phyloP scores from a whole-genome alignment of 2,797 vertebrate genomes.

The Linurgus olivaceus region DNA sequence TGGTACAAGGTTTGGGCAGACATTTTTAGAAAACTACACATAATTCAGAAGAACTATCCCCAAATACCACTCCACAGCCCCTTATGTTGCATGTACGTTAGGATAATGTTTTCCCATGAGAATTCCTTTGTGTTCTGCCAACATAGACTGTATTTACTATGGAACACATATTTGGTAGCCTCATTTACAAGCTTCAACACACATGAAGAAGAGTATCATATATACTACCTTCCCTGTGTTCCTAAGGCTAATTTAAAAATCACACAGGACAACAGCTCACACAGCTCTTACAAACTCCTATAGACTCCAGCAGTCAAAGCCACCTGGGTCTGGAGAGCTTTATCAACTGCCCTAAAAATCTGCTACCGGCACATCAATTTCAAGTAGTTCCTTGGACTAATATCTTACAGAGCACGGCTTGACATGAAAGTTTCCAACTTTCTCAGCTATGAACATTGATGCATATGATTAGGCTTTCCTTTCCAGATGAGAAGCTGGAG shows the following conservation, averaged over 20 bases:
- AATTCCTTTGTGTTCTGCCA: not conserved
- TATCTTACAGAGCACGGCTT: not conserved
- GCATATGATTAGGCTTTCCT: not conserved
- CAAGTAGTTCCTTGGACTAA: not conserved
- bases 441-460: accelerated
- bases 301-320: not conserved
- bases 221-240: not conserved
- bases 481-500: not conserved
- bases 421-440: accelerated
- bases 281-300: not conserved
- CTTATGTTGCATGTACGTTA: accelerated
- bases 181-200: not conserved
- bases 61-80: not conserved
- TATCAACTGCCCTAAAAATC: not conserved
- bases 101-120: not conserved
- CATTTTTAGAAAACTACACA: not conserved
- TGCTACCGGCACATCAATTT: not conserved
- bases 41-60: not conserved
- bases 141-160: not conserved
- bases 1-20: not conserved
- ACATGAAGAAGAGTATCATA: not conserved
- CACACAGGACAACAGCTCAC: not conserved
- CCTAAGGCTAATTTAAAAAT: not conserved
- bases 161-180: not conserved
- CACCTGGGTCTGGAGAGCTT: not conserved